Base-by-base conservation (phyloP, 1,140 invertebrate genomes). In the Pseudomyrmex pallidus region DNA sequence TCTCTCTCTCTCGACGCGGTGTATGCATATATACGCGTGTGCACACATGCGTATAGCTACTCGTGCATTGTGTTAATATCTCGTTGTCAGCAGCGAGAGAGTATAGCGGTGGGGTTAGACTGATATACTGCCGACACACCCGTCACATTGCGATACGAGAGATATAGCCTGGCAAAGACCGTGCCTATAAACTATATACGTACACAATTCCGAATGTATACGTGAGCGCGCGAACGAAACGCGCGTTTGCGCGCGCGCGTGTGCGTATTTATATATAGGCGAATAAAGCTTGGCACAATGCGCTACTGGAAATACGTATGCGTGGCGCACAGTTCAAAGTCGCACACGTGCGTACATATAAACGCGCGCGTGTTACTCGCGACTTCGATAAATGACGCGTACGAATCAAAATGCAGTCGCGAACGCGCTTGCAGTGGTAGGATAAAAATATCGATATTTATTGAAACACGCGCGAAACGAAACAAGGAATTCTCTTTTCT, bases 61-160 rank as follows among this genome's bases (percentile, higher is more conserved):
- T 59, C 87, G 74, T 61, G 83, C 85, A 89, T 89, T 87, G 88
- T 85, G 85, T 87, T 89, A 89, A 89, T 89, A 89, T 89, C 88
- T 89, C 88, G 87, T 89, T 88, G 88, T 89, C 87, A 89, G 88
- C 82, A 50, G 61, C 84, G 87, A 85, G 35, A 35, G 35, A 5
- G 76, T 83, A 74, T 83, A 74, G 84, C 74, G 35, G 80, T 59
- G 82, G 82, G 76, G 44, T 59, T 50, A 73, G 78, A 89, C 87
- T 89, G 84, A 89, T 89, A 87, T 85, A 89, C 85, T 72, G 87
- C 88, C 85, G 87, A 89, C 88, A 89, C 88, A 89, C 87, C 88
- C 88, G 87, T 89, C 87, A 87, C 88, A 89, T 89, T 85, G 83
- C 87, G 87, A 89, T 87, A 89, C 77, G 82, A 66, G 67, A 87